Percentiles rank a stretch among this genome's conserved stretches.
Evolutionary conservation across 2,888 invertebrate genomes (phyloP).

Genomic region (Cataglyphis altisquamis): DNA sequence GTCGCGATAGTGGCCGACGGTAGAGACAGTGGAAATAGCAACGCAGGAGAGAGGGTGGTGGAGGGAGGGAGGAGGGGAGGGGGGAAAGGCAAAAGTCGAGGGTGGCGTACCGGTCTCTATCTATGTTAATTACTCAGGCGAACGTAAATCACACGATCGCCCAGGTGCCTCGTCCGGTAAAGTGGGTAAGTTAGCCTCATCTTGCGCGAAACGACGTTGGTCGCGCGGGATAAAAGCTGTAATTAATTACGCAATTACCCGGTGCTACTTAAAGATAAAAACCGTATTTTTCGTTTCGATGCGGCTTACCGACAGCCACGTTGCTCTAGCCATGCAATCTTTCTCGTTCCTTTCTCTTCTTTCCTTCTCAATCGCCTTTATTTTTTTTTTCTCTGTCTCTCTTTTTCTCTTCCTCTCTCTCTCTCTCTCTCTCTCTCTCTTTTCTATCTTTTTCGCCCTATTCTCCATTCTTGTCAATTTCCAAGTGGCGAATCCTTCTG

Average conservation of each 20-base stretch:
- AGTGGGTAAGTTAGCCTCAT: slow-evolving; percentile 67
- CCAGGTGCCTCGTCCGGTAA: slow-evolving; percentile 73
- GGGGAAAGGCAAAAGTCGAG: neutral
- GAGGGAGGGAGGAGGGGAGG: neutral
- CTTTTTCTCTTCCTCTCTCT: neutral
- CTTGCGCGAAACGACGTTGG: slow-evolving; percentile 61
- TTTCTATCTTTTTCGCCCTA: neutral
- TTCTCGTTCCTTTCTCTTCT: slow-evolving; percentile 2
- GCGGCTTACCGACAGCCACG: slow-evolving; percentile 72
- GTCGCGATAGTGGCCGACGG: slow-evolving; percentile 42
- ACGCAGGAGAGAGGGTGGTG: neutral
- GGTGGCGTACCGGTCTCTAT: slow-evolving; percentile 70
- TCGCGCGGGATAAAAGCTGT: slow-evolving; percentile 78
- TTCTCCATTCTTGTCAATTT: slow-evolving; percentile 47
- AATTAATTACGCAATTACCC: slow-evolving; percentile 84
- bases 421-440: neutral
- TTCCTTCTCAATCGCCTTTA: neutral
- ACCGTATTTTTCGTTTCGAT: slow-evolving; percentile 81
- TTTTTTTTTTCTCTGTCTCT: neutral
- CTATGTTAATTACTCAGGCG: slow-evolving; percentile 80
- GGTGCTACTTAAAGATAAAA: slow-evolving; percentile 78
- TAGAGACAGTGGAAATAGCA: slow-evolving; percentile 26
- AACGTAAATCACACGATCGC: slow-evolving; percentile 79
- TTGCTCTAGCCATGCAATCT: slow-evolving; percentile 35
- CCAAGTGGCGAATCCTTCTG: slow-evolving; percentile 65